phyloP scores from a whole-genome alignment of 1,140 invertebrate species.

The Diplogasteroides magnus region DNA sequence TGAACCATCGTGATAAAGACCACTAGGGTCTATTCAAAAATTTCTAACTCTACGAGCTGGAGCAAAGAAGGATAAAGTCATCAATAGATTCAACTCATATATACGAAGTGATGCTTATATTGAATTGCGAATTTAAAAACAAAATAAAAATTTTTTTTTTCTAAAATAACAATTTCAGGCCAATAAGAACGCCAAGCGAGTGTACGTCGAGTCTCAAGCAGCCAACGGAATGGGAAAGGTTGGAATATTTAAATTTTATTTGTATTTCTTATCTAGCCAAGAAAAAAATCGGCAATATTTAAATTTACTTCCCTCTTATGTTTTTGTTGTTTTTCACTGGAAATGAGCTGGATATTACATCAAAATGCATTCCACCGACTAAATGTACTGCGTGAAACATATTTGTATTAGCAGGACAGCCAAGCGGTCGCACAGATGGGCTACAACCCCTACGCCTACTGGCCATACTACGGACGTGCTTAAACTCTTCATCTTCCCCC shows the following conservation, averaged over 20 bases:
- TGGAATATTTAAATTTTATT: too few species aligned
- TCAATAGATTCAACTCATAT: too few species aligned
- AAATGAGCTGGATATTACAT: too few species aligned
- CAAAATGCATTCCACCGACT: neutral
- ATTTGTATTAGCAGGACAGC: conserved; percentile 22
- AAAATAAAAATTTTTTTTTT: too few species aligned
- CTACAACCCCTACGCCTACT: conserved; percentile 38
- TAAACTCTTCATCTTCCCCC: conserved; percentile 3
- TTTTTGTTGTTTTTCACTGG: too few species aligned
- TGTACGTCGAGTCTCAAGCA: conserved; percentile 28
- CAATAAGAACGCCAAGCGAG: conserved; percentile 36
- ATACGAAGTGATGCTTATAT: too few species aligned
- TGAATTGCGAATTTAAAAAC: too few species aligned
- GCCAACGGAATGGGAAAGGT: neutral
- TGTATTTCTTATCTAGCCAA: too few species aligned
- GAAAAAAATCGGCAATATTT: too few species aligned
- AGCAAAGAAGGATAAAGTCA: neutral
- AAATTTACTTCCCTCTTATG: too few species aligned
- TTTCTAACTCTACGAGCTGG: neutral
- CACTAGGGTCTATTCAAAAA: neutral
- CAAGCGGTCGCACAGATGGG: conserved; percentile 30
- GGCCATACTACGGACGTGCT: conserved; percentile 36
- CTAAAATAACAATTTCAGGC: conserved; percentile 35
- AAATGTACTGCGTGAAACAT: too few species aligned
- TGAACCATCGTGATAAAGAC: neutral